These are phyloP conservation scores for Odontothrips loti DNA, from an alignment of 2,888 invertebrate species.

Conservation along the genomic window DNA sequence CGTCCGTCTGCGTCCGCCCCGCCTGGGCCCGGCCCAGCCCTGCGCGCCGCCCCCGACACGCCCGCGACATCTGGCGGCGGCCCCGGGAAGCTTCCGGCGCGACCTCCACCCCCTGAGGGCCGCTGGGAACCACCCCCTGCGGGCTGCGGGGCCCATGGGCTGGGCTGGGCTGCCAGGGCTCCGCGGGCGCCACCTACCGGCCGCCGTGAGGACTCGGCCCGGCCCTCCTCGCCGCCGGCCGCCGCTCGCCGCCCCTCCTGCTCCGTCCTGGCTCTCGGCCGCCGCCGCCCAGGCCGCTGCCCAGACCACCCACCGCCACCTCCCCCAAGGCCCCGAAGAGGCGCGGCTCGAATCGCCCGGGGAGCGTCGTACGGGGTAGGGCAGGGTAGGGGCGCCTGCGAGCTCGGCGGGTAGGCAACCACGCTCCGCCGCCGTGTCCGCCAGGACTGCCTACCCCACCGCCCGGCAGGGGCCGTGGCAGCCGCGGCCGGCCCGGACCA, in stretches of 20 bases:
- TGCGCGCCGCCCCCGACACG: neutral
- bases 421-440: too few relatives aligned
- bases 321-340: neutral
- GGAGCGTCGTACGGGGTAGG: neutral
- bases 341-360: neutral
- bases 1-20: neutral
- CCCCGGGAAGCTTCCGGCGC: neutral
- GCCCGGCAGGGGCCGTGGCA: too few relatives aligned
- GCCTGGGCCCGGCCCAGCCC: neutral
- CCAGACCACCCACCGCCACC: neutral
- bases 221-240: conserved; percentile 34
- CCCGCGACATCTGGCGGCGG: neutral
- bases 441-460: too few relatives aligned
- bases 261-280: neutral
- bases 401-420: neutral
- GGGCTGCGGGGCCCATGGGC: neutral
- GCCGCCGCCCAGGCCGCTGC: neutral
- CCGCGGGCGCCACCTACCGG: neutral
- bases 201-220: neutral
- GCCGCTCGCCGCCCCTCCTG: conserved; percentile 34
- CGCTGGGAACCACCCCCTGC: neutral
- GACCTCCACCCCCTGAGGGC: neutral
- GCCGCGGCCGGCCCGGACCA: too few relatives aligned
- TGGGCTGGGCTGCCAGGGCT: neutral
- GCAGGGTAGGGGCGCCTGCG: neutral